Base-by-base conservation (phyloP, 2,113 vertebrate species). In the Dolichallabes microphthalmus region DNA sequence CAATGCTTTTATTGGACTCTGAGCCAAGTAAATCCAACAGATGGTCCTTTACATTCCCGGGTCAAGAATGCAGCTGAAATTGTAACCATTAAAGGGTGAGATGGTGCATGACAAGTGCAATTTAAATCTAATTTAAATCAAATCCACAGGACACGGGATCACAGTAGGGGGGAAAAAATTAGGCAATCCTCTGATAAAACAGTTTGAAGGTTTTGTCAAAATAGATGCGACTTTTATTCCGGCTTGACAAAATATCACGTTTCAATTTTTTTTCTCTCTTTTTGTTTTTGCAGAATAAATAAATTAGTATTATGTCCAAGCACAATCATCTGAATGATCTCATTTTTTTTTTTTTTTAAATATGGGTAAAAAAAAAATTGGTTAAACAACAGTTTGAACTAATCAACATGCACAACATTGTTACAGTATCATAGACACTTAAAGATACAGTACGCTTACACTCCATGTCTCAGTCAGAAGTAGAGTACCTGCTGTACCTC, bases 171-270 rank as follows among this genome's bases (percentile, higher is more conserved):
- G 6, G 14, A 27, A 20, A 25, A 7, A 52, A 14, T 73, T 27
- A 0, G 3, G 12, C 10, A 30, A 30, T 15, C n/a, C 10, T 32
- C 2, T 57, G 32, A 7, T 27, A 53, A 74, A 45, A n/a, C 22
- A 12, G 22, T 74, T 69, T 35, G 19, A 69, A 35, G 63, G 25
- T n/a, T 87, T 52, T 76, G 58, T 81, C 88, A 89, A 91, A 92
- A 91, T 90, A 91, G 74, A 80, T 82, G 60, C 60, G 64, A 73
- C 79, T 91, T 92, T 92, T 90, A 92, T 93, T 93, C 89, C 80
- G 78, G 57, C 80, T 87, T 74, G 90, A 89, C 50, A 71, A 79
- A 57, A 86, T 81, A 81, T 32, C 87, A 90, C 88, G 84, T 86
- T 87, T 80, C 6, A 61, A 7, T 71, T 71, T 22, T 71, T 71